These are phyloP conservation scores for Phyllotis vaccarum DNA, from an alignment of 2,797 vertebrate genomes.

Conservation along the genomic window DNA sequence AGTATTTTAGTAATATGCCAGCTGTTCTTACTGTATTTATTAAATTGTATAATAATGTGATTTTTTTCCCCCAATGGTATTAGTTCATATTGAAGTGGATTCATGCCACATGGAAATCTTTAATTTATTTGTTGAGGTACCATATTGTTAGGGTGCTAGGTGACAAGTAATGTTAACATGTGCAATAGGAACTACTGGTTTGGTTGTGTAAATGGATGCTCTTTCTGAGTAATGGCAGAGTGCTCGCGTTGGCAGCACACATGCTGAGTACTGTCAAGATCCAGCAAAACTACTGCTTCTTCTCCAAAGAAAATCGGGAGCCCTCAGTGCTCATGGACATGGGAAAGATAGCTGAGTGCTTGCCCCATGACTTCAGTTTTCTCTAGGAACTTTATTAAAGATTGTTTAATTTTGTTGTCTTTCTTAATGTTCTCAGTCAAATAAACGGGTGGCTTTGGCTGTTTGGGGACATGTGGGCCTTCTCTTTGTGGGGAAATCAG, in stretches of 20 bases:
- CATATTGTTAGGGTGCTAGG: conserved; percentile 88
- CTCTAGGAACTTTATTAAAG: conserved; percentile 88
- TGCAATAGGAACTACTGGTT: conserved; percentile 89
- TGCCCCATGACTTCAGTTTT: conserved; percentile 87
- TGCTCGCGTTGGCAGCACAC: background rate
- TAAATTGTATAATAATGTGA: conserved; percentile 84
- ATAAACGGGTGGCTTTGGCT: conserved; percentile 60
- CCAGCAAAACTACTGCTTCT: conserved; percentile 85
- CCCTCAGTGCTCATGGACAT: conserved; percentile 80
- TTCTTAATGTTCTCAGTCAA: conserved; percentile 75
- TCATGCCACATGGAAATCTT: conserved; percentile 87
- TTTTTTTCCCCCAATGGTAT: conserved; percentile 81
- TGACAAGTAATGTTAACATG: conserved; percentile 84
- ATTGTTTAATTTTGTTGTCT: conserved; percentile 86
- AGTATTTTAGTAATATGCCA: conserved; percentile 81
- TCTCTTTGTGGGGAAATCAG: conserved; percentile 44
- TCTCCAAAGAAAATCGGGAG: conserved; percentile 85
- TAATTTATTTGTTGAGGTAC: conserved; percentile 90
- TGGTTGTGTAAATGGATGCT: conserved; percentile 81
- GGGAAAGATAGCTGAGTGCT: conserved; percentile 84
- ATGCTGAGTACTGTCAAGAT: conserved; percentile 74
- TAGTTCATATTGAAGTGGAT: conserved; percentile 83
- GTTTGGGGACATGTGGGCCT: conserved; percentile 56
- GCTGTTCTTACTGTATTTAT: conserved; percentile 87
- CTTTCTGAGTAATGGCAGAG: conserved; percentile 79